Evolutionary conservation across 2,888 invertebrate genomes (phyloP), one percentile per base, ranked within the genome.

Genomic region (Nomada fabriciana): DNA sequence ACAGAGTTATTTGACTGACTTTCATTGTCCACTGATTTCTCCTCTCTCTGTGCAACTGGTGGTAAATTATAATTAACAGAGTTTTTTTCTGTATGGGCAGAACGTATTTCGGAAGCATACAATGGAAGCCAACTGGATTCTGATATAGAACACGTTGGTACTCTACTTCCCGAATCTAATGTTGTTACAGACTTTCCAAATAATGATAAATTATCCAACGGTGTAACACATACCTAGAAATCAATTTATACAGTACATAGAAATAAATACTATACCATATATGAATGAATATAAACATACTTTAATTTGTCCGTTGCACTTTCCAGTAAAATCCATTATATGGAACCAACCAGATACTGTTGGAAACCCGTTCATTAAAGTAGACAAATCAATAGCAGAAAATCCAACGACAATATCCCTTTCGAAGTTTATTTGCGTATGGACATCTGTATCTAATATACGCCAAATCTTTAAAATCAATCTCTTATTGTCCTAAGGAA

Each of bases 381-480:
- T 94, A 3, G 94, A 95, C 57, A 96, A 92, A 93, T 96, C 95
- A 36, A 96, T 91, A 7, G 95, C 94, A 15, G 95, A 95, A 91
- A 96, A 95, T 5, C 96, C 96, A 71, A 96, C 93, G 0, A 96
- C 95, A 10, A 94, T 93, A 90, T 96, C 96, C 76, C 94, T 95
- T 77, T 95, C 94, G 47, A 95, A 94, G 80, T 95, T 94, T 2
- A 95, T 95, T 82, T 92, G 81, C 82, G 93, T 92, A 63, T 92
- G 91, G 50, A 91, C 92, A 52, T 94, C 93, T n/a, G 94, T 93
- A 36, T 94, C 94, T 0, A 94, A 92, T 90, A 95, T 95, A 75
- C 95, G 94, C 96, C 96, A 96, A 2, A 96, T 94, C 94, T 96
- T 96, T 76, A 96, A 92, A 67, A 96, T 95, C 67, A 96, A 94